phyloP scores from a whole-genome alignment of 2,888 invertebrate species.

The Gnatocerus cornutus region DNA sequence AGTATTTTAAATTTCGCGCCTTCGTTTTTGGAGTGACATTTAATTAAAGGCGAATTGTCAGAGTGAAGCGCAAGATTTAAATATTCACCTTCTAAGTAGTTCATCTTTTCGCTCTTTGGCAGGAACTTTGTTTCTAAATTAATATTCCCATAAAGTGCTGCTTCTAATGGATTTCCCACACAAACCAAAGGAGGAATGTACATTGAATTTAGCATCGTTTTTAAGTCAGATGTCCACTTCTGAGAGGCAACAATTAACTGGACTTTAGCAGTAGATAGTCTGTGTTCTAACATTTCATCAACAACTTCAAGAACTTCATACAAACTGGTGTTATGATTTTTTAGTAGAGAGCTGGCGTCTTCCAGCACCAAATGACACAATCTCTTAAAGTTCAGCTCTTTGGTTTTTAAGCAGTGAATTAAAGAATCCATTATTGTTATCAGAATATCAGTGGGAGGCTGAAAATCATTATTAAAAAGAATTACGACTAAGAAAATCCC shows the following conservation, averaged over 20 bases:
- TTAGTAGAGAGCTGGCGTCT: slow-evolving; percentile 78
- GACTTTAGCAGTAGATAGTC: slow-evolving; percentile 71
- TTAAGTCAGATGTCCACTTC: slow-evolving; percentile 78
- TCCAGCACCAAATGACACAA: slow-evolving; percentile 82
- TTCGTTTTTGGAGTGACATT: no score
- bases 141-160: slow-evolving; percentile 80
- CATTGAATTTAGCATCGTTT: slow-evolving; percentile 74
- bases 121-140: slow-evolving; percentile 71
- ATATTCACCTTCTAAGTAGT: slow-evolving; percentile 66
- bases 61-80: not conserved
- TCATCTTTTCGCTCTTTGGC: slow-evolving; percentile 68
- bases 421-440: slow-evolving; percentile 79
- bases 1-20: not conserved
- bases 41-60: no score
- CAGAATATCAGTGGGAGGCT: slow-evolving; percentile 74
- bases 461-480: slow-evolving; percentile 7
- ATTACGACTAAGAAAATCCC: slow-evolving; percentile 15
- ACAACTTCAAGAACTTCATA: slow-evolving; percentile 70
- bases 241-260: slow-evolving; percentile 77
- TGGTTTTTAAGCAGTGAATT: slow-evolving; percentile 71
- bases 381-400: slow-evolving; percentile 75
- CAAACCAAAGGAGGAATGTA: slow-evolving; percentile 77
- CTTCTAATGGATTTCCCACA: slow-evolving; percentile 83
- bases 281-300: slow-evolving; percentile 70
- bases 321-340: slow-evolving; percentile 73